Conservation (phyloP, 2,888 invertebrate species). For the Thumatha senex region DNA sequence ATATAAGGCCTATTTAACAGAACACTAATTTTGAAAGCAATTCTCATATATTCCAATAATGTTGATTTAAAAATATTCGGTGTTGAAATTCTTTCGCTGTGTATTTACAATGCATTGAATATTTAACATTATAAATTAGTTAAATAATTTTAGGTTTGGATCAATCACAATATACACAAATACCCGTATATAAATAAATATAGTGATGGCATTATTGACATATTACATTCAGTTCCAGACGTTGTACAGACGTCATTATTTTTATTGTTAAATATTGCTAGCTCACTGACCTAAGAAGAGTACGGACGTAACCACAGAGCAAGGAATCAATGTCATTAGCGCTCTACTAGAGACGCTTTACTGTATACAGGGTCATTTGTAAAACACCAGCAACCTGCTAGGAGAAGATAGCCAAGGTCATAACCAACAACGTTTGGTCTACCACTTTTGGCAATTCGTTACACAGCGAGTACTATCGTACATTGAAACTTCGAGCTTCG, state of each 20-base stretch:
- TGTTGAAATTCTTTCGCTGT: constrained; percentile 6
- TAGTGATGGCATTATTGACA: constrained; percentile 6
- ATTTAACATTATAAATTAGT: constrained; percentile 17
- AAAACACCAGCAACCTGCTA: no score
- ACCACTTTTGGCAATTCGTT: no score
- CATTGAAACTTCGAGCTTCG: no score
- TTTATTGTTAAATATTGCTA: background rate
- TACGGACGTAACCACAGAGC: no score
- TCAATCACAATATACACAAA: constrained; percentile 26
- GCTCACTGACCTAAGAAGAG: background rate
- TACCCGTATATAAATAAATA: constrained; percentile 31
- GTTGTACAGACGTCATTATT: background rate
- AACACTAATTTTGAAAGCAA: constrained; percentile 18
- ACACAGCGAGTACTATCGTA: no score
- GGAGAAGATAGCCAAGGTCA: no score
- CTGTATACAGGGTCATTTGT: no score
- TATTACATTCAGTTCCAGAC: background rate
- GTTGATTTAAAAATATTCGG: constrained; percentile 1
- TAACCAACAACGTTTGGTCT: no score
- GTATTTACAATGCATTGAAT: constrained; percentile 17
- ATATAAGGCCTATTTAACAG: constrained; percentile 1
- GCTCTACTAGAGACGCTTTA: no score
- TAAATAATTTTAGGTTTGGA: constrained; percentile 2
- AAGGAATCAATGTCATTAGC: no score
- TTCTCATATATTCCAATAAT: constrained; percentile 2